phyloP scores from a whole-genome alignment of 1,140 invertebrate genomes.

The Zophobas atratus region DNA sequence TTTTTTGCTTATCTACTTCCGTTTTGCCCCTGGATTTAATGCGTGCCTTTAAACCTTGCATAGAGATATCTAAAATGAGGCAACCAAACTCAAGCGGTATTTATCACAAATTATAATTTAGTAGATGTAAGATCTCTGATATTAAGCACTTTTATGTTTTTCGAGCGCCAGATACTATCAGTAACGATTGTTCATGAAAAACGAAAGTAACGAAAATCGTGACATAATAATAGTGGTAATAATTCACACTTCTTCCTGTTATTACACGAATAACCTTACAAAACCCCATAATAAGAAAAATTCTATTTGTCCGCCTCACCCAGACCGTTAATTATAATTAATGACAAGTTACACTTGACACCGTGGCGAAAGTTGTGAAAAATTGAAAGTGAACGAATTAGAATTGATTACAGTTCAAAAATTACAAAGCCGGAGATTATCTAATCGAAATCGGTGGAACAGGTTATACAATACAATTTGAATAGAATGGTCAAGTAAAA shows the following conservation, averaged over 20 bases:
- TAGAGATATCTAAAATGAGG: too few relatives aligned
- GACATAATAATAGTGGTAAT: background rate
- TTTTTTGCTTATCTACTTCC: too few relatives aligned
- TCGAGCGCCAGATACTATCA: background rate
- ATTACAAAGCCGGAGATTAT: conserved; percentile 4
- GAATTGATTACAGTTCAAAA: conserved; percentile 2
- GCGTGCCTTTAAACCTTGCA: too few relatives aligned
- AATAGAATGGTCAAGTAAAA: conserved; percentile 9
- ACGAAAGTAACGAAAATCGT: conserved; percentile 18
- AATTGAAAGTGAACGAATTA: conserved; percentile 29
- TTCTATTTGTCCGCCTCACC: conserved; percentile 14
- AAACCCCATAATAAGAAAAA: conserved; percentile 5
- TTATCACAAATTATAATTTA: too few relatives aligned
- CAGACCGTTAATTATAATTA: conserved; percentile 32
- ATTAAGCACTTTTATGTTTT: background rate
- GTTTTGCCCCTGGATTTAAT: too few relatives aligned
- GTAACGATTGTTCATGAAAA: background rate
- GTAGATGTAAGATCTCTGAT: too few relatives aligned
- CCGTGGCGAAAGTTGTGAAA: conserved; percentile 21
- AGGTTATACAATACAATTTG: conserved; percentile 17
- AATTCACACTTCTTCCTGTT: background rate
- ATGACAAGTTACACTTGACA: background rate
- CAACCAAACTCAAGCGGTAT: too few relatives aligned
- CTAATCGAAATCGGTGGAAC: conserved; percentile 23
- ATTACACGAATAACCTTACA: background rate